Conservation (phyloP, 2,113 vertebrate genomes). For the Lipophrys pholis region DNA sequence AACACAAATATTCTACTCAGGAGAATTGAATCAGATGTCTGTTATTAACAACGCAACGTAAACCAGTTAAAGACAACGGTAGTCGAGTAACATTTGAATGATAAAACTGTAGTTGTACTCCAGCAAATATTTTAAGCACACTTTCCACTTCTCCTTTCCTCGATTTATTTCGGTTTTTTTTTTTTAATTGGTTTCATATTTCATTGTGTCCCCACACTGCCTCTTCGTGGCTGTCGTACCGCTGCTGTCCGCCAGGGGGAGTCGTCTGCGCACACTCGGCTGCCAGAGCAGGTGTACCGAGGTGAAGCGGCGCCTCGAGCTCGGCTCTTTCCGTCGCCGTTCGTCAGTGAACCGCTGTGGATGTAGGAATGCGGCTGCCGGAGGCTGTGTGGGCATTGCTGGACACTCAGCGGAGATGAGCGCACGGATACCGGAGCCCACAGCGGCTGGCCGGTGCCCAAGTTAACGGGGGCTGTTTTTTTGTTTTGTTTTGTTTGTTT, state of each 20-base stretch:
- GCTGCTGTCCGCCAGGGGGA: conserved; percentile 51
- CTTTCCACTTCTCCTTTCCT: no score
- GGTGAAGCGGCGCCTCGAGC: conserved; percentile 36
- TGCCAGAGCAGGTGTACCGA: conserved; percentile 69
- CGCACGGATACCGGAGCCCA: conserved; percentile 30
- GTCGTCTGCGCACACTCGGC: not conserved
- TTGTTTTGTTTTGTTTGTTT: no score
- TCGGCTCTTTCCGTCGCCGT: conserved; percentile 71
- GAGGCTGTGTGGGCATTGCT: conserved; percentile 71
- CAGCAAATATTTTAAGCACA: no score
- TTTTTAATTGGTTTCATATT: no score
- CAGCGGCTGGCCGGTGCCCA: conserved; percentile 46
- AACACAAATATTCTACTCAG: no score
- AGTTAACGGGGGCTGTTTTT: conserved; percentile 43
- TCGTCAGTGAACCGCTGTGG: conserved; percentile 63
- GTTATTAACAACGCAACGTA: no score
- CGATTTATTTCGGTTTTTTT: no score
- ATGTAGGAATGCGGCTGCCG: conserved; percentile 78
- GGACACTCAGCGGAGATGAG: conserved; percentile 69
- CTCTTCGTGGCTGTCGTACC: not conserved
- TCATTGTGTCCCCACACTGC: no score
- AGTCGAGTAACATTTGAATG: no score
- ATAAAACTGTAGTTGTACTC: no score
- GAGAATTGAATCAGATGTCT: no score
- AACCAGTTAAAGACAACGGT: no score